Evolutionary conservation across 1,140 invertebrate genomes (phyloP).

Genomic region (Chelonus insularis): DNA sequence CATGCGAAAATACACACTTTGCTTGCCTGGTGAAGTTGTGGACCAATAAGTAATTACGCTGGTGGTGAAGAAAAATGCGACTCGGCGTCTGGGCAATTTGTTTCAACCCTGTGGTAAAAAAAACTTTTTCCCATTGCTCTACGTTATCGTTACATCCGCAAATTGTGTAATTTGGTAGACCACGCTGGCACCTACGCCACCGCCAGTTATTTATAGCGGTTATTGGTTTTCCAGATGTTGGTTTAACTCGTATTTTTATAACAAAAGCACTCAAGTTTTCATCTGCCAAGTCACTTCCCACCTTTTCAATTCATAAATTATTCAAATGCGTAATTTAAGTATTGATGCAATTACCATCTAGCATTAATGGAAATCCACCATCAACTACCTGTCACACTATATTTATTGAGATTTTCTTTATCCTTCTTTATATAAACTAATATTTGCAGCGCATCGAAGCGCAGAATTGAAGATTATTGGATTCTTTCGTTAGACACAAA

Average conservation of each 20-base stretch:
- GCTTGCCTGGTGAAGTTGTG: conserved; percentile 7
- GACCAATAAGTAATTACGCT: conserved; percentile 43
- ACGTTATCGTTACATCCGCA: conserved; percentile 42
- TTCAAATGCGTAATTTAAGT: too few relatives aligned
- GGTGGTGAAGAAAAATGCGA: conserved; percentile 35
- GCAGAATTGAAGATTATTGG: conserved; percentile 51
- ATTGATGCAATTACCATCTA: too few relatives aligned
- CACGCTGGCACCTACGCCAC: conserved; percentile 2
- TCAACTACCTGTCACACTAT: too few relatives aligned
- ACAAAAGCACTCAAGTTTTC: too few relatives aligned
- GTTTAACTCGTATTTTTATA: too few relatives aligned
- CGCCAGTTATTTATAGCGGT: conserved; percentile 41
- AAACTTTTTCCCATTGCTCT: conserved; percentile 24
- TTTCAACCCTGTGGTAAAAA: conserved; percentile 26
- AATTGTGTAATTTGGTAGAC: conserved; percentile 43
- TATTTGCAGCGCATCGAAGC: conserved; percentile 45
- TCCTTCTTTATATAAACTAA: conserved; percentile 40
- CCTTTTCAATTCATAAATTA: too few relatives aligned
- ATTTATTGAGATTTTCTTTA: conserved; percentile 11
- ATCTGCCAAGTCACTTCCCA: too few relatives aligned
- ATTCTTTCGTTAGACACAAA: conserved; percentile 47
- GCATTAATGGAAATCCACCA: too few relatives aligned
- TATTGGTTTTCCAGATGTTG: conserved; percentile 38
- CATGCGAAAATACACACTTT: conserved; percentile 5
- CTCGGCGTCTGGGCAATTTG: conserved; percentile 36